Conservation (phyloP, 1,140 invertebrate genomes). For the Drosophila sp. region DNA sequence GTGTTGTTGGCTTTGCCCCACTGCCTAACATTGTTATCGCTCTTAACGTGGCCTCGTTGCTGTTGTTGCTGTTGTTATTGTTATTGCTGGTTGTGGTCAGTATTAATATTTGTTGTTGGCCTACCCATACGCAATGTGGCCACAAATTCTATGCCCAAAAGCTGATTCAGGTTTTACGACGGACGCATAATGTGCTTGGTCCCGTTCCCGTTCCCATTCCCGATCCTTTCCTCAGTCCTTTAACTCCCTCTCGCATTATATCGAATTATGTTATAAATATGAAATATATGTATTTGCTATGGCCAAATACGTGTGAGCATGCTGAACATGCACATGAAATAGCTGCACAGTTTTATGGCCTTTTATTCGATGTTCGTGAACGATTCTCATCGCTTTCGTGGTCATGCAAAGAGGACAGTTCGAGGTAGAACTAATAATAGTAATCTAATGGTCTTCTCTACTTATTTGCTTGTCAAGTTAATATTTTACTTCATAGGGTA, state of each 20-base stretch:
- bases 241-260: conserved; percentile 64
- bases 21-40: conserved; percentile 42
- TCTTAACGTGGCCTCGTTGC: conserved; percentile 23
- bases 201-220: background rate
- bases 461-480: too few species aligned
- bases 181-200: conserved; percentile 22
- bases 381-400: conserved; percentile 1
- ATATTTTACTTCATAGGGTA: background rate
- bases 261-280: conserved; percentile 83
- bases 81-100: conserved; percentile 59
- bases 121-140: conserved; percentile 62
- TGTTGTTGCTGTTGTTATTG: conserved; percentile 29
- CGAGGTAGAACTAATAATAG: conserved; percentile 66
- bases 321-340: conserved; percentile 56
- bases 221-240: background rate
- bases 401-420: conserved; percentile 33
- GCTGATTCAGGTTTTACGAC: conserved; percentile 68
- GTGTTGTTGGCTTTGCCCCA: conserved; percentile 20
- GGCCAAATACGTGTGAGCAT: conserved; percentile 63
- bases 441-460: background rate
- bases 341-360: conserved; percentile 64
- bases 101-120: conserved; percentile 57
- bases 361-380: conserved; percentile 68
- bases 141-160: conserved; percentile 69
- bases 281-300: conserved; percentile 73